Evolutionary conservation across 1,140 invertebrate genomes (phyloP), one percentile per base, ranked within the genome.

Genomic region (Nymphalis io): DNA sequence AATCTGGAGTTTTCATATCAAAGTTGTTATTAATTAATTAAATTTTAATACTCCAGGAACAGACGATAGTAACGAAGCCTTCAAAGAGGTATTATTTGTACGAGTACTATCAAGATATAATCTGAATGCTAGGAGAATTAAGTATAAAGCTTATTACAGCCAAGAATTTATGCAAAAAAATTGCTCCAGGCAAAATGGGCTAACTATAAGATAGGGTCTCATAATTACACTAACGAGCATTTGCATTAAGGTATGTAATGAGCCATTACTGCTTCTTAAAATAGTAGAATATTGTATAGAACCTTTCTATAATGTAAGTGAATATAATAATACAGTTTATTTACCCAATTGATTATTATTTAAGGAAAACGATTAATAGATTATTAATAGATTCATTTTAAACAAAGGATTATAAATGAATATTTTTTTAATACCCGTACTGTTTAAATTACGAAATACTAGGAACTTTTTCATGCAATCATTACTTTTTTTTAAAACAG

Each of bases 221-320:
- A 72, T 75, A 75, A 81, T 77, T 79, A 72, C 55, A 59, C 68
- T 83, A 85, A 85, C 77, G 78, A 85, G 74, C 70, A 57, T 15
- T 68, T 70, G 62, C 80, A 83, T 85, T 83, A 83, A 73, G 70
- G 62, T 80, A 79, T 79, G 80, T 83, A 80, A 85, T 82, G 73
- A 81, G 73, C 68, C 71, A 77, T 75, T 69, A 59, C 53, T 21
- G 51, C 42, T 70, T 64, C 70, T 72, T 65, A 58, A 73, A 78
- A 75, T 68, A 63, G 66, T 48, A 27, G 15, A 62, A 20, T 23
- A 21, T 16, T 23, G n/a, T 63, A 63, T 53, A 51, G 68, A 60
- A 72, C 64, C 62, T 60, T 44, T 15, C 44, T 40, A 60, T 10
- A 39, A 13, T 3, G 15, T 21, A 44, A 15, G 10, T 60, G 39